Base-by-base conservation (phyloP, 2,888 invertebrate species). In the Acanthoscelides obtectus region DNA sequence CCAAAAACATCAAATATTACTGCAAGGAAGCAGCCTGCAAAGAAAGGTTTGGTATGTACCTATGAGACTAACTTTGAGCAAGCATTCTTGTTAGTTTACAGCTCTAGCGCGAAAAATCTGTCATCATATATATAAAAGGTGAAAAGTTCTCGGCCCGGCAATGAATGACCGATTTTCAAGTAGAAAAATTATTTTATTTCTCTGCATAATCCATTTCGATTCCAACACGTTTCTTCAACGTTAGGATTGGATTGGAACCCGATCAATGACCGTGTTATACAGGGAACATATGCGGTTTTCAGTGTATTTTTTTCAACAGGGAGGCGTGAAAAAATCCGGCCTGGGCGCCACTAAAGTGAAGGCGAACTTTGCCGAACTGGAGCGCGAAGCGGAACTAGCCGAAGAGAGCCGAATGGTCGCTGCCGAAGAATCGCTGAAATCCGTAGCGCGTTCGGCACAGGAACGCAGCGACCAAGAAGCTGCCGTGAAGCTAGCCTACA, bases 271-370 rank as follows among this genome's bases (percentile, higher is more conserved):
- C n/a, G n/a, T n/a, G n/a, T n/a, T n/a, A n/a, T n/a, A n/a, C n/a
- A n/a, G n/a, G n/a, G n/a, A n/a, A n/a, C n/a, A 0, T 69, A 22
- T 72, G 1, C 64, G 21, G 63, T 27, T 63, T 27, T 22, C 20
- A 22, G 65, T 67, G 63, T 70, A 19, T 71, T 22, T 22, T 66
- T 71, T 72, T 69, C 67, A 72, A 22, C 78, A 95, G 95, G 82
- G 96, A 80, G 97, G 96, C 19, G 92, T 90, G 0, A 96, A 95
- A 76, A 97, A 96, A 83, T 92, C 94, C 64, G 94, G 95, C 0
- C 87, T 99, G 70, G 99, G 99, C 69, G 99, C 99, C 20, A 97
- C 96, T 69, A 95, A 95, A 84, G 96, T 99, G 22, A 94, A 94
- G 80, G 91, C 96, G 2, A 96, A 98, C 86, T 99, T 99, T 85